A percentile compares a stretch with the other conserved stretches of the same genome.
These are phyloP conservation scores for Acromyrmex heyeri DNA, from an alignment of 1,140 invertebrate genomes.

Conservation along the genomic window DNA sequence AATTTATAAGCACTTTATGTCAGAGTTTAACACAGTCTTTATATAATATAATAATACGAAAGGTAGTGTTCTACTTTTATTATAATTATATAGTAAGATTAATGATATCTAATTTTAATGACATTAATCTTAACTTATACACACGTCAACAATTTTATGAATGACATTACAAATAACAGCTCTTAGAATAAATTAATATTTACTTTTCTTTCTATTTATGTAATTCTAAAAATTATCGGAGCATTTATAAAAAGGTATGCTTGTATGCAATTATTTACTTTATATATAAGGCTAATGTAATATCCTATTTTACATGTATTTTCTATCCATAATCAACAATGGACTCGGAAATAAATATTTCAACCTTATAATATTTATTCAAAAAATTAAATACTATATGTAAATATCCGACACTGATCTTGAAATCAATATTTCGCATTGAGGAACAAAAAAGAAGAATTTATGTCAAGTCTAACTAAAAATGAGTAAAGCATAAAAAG, in stretches of 20 bases:
- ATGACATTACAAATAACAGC: not conserved
- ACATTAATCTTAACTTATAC: not conserved
- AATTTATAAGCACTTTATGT: not conserved
- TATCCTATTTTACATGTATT: not conserved
- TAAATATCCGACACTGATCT: conserved; percentile 9
- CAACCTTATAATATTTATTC: not conserved
- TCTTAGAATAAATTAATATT: not conserved
- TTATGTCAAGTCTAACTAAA: conserved; percentile 1
- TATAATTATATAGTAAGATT: not conserved
- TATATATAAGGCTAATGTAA: not conserved
- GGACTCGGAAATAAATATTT: not conserved
- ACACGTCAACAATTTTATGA: not conserved
- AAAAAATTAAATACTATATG: not conserved
- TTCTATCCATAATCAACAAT: not conserved
- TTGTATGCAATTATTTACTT: not conserved
- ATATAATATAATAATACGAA: not conserved
- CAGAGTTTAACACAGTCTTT: not conserved
- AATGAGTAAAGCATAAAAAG: conserved; percentile 17
- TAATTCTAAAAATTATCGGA: not conserved
- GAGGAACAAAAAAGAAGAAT: conserved; percentile 8
- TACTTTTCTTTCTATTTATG: not conserved
- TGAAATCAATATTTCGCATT: conserved; percentile 7
- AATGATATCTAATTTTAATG: not conserved
- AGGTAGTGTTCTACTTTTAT: conserved; percentile 1
- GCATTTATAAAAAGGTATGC: not conserved